Conservation (phyloP, 1,140 invertebrate genomes). For the Nixonia krombeini region DNA sequence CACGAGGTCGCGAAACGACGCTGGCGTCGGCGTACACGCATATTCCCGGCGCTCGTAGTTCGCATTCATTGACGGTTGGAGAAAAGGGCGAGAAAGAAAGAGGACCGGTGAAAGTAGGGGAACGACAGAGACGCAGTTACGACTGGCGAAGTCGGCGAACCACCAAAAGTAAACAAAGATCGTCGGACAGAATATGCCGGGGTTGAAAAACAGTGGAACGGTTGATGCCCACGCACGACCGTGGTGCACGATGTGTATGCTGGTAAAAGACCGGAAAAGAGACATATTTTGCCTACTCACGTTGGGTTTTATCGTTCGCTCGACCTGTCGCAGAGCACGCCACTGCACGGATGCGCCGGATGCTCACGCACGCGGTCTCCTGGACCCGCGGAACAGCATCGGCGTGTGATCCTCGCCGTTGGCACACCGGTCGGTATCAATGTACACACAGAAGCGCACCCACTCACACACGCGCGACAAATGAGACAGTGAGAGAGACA, state of each 20-base stretch:
- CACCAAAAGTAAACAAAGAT: not conserved
- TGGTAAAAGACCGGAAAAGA: not conserved
- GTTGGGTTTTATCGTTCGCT: conserved; percentile 7
- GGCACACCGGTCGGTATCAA: conserved; percentile 5
- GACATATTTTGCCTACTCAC: conserved; percentile 14
- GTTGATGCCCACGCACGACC: too few relatives aligned
- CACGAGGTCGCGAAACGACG: not conserved
- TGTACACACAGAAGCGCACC: conserved; percentile 1
- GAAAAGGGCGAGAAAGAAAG: conserved; percentile 1
- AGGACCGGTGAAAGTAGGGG: not conserved
- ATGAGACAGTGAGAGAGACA: not conserved
- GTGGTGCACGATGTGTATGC: not conserved
- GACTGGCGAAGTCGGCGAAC: not conserved
- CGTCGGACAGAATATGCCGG: too few relatives aligned
- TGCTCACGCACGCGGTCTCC: conserved; percentile 11
- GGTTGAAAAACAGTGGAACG: not conserved
- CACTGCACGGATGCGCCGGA: conserved; percentile 10
- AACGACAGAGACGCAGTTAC: not conserved
- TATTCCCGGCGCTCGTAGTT: too few relatives aligned
- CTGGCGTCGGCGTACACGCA: not conserved
- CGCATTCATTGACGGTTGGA: not conserved
- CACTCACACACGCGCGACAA: too few relatives aligned
- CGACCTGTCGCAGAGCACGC: conserved; percentile 16
- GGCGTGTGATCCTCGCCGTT: conserved; percentile 1
- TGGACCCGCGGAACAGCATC: conserved; percentile 5